These are phyloP conservation scores for Drosophila neotestacea DNA, from an alignment of 2,888 invertebrate species.

Conservation along the genomic window DNA sequence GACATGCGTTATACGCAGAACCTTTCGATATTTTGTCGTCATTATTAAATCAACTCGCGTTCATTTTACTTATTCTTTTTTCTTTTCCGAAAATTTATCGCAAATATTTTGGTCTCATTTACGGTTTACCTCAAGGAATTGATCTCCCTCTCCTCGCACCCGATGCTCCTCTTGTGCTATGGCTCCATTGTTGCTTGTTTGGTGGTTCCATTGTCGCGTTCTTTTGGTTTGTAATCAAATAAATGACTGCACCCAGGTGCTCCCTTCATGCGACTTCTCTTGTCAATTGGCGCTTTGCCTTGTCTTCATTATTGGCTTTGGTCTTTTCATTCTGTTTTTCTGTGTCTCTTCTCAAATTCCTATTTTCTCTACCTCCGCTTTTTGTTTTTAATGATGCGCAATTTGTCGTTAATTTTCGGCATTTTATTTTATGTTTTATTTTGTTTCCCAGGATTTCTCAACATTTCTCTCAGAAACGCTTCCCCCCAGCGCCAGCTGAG, in stretches of 20 bases:
- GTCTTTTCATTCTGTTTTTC: conserved; percentile 11
- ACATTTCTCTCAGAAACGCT: conserved; percentile 26
- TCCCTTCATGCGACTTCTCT: conserved; percentile 6
- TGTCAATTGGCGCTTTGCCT: conserved; percentile 35
- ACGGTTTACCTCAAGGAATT: conserved; percentile 35
- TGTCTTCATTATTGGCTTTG: conserved; percentile 68
- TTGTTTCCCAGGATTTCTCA: conserved; percentile 50
- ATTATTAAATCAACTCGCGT: conserved; percentile 53
- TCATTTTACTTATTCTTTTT: conserved; percentile 13
- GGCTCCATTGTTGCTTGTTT: conserved; percentile 18
- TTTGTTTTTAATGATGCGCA: conserved; percentile 76
- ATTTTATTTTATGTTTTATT: conserved; percentile 70
- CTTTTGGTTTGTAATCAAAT: conserved; percentile 70
- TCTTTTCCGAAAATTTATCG: conserved; percentile 40
- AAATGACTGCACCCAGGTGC: conserved; percentile 75
- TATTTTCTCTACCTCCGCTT: neutral
- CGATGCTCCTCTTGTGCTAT: neutral
- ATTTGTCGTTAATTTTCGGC: conserved; percentile 80
- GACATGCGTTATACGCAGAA: conserved; percentile 20
- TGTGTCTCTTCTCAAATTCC: conserved; percentile 8
- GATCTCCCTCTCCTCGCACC: conserved; percentile 1
- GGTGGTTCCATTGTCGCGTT: conserved; percentile 48
- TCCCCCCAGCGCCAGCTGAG: conserved; percentile 48
- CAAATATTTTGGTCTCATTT: conserved; percentile 52
- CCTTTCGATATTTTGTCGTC: conserved; percentile 14